These are phyloP conservation scores for Pangasius mekongensis DNA, from an alignment of 2,797 vertebrate genomes.

Conservation along the genomic window DNA sequence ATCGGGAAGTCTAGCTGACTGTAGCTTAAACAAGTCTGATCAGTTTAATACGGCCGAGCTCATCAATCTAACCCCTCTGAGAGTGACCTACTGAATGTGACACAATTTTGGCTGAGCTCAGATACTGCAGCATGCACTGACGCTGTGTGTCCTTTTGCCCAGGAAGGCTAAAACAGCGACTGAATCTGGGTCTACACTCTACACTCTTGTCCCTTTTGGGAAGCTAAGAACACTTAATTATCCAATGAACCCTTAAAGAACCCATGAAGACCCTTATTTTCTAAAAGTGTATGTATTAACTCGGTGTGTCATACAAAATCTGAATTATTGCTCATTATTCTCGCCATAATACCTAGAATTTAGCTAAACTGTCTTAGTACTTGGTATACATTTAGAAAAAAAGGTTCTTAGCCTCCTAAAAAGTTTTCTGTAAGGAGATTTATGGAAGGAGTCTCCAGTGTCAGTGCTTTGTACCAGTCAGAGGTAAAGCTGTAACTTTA, in stretches of 20 bases:
- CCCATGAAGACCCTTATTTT: not conserved
- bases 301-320: not conserved
- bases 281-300: not conserved
- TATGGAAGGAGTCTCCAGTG: not conserved
- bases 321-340: not conserved
- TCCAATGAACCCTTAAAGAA: not conserved
- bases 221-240: not conserved
- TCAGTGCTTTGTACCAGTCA: not conserved
- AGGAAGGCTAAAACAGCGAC: not conserved
- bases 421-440: not conserved
- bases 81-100: conserved; percentile 28
- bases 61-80: conserved; percentile 29
- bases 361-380: not conserved
- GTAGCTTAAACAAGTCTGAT: conserved; percentile 18
- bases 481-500: not conserved
- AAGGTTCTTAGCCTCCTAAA: not conserved
- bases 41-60: conserved; percentile 22
- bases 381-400: not conserved
- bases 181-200: not conserved
- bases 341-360: not conserved
- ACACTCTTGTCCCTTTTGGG: too few species aligned
- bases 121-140: conserved; percentile 9
- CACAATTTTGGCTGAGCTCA: conserved; percentile 27
- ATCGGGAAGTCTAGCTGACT: not conserved
- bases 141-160: not conserved